Evolutionary conservation across 2,113 vertebrate species (phyloP).

Genomic region (Cyphomyrus discorhynchus): DNA sequence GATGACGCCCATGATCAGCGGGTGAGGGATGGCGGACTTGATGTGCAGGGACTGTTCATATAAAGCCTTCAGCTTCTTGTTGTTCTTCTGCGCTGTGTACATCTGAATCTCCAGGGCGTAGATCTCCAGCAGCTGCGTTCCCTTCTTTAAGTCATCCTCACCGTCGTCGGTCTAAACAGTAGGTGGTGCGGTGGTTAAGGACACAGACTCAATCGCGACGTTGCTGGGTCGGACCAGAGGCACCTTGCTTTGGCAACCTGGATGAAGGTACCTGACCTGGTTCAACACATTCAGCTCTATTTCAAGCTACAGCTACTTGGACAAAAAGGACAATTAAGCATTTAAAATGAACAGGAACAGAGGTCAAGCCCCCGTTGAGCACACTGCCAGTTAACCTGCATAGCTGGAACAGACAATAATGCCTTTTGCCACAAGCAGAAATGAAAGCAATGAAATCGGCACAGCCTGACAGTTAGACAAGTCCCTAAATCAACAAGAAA

Average conservation of each 20-base stretch:
- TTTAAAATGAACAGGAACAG: background rate
- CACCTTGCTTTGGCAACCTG: background rate
- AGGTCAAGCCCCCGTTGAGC: background rate
- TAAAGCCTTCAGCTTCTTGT: constrained; percentile 98
- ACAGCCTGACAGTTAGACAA: background rate
- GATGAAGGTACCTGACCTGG: background rate
- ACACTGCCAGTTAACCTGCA: background rate
- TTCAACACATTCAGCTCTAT: background rate
- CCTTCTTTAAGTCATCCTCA: constrained; percentile 97
- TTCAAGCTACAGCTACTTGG: background rate
- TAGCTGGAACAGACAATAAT: background rate
- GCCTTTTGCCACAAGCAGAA: background rate
- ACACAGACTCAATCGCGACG: background rate
- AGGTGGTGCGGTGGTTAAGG: background rate
- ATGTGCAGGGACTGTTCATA: constrained; percentile 99
- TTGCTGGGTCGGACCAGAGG: background rate
- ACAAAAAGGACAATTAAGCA: background rate
- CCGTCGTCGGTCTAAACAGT: constrained; percentile 88
- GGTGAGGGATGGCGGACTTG: constrained; percentile 98
- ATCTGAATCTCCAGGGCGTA: constrained; percentile 99
- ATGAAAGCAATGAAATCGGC: background rate
- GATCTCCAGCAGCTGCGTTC: constrained; percentile 96
- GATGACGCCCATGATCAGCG: constrained; percentile 98
- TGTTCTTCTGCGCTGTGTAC: constrained; percentile 99
- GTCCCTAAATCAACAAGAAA: background rate